Evolutionary conservation across 1,140 invertebrate genomes (phyloP), one percentile per base, ranked within the genome.

Genomic region (Rhynchophorus ferrugineus): DNA sequence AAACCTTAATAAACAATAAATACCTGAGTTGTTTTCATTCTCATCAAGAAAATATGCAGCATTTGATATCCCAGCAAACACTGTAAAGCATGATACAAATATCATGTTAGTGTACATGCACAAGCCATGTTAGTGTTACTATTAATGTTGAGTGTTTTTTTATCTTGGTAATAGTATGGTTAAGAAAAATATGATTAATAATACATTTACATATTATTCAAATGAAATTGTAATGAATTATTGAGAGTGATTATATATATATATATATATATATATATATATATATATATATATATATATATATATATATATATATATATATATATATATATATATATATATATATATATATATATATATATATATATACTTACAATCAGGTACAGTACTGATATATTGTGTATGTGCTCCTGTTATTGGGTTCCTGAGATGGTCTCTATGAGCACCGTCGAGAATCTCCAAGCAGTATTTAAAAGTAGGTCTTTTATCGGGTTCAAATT

Each of bases 401-500:
- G 65, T 64, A 52, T 69, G 66, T 6, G 59, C 65, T 9, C 47
- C 61, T 11, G 64, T 64, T 34, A 55, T 55, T n/a, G 62, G 61
- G 43, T 61, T 62, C 9, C 59, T 43, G 8, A 61, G 34, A 16
- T 59, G 61, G 33, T 64, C 49, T n/a, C 49, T 42, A 37, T 70
- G 63, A 1, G 64, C 58, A 49, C 61, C 69, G 53, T 77, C 73
- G 33, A 91, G 71, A 11, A 80, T 73, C 56, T 81, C 78, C 16
- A 88, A 70, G 64, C 86, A 89, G 49, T 82, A 78, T 38, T 80
- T 80, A 67, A 94, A 93, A 16, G 79, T 84, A 7, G 89, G 89
- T 36, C 90, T 73, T 51, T 82, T 76, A 53, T 83, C 80, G 0
- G 86, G 80, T 56, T 77, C 75, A 54, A 82, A 85, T 57, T 76